These are phyloP conservation scores for Lamellibrachia satsuma DNA, from an alignment of 2,888 invertebrate genomes.

Conservation along the genomic window DNA sequence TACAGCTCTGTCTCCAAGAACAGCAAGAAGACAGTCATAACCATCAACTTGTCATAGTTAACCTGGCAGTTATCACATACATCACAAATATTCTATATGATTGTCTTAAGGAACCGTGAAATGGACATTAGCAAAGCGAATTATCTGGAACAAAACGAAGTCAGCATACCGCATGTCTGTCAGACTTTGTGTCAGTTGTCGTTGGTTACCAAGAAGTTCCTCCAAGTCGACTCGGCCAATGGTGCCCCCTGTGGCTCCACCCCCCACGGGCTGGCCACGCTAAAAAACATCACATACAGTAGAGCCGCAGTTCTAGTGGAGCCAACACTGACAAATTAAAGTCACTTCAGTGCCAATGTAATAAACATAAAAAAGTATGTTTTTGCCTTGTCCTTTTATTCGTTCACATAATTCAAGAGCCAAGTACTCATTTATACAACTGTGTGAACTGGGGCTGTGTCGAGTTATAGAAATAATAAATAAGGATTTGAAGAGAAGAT, in stretches of 20 bases:
- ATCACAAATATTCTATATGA: background rate
- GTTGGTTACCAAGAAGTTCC: conserved; percentile 83
- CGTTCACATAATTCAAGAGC: too few relatives aligned
- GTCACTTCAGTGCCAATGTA: too few relatives aligned
- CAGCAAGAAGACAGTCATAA: background rate
- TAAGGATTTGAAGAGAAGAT: background rate
- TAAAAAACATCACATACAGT: background rate
- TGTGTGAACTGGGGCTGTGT: background rate
- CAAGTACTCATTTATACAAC: background rate
- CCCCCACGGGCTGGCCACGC: conserved; percentile 32
- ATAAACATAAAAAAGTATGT: background rate
- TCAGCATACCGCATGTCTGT: conserved; percentile 79
- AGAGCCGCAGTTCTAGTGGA: background rate
- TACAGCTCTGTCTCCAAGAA: conserved; percentile 14
- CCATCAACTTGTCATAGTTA: background rate
- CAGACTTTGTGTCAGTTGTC: conserved; percentile 79
- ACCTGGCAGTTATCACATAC: background rate
- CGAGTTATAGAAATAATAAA: background rate
- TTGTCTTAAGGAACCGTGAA: background rate
- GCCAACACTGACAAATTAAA: background rate
- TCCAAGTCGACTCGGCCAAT: conserved; percentile 91
- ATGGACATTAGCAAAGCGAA: conserved; percentile 24
- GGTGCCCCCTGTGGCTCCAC: conserved; percentile 65
- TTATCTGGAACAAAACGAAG: conserved; percentile 24
- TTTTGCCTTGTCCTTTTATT: background rate